Base-by-base conservation (phyloP, 2,113 vertebrate species). In the Nymphicus hollandicus region DNA sequence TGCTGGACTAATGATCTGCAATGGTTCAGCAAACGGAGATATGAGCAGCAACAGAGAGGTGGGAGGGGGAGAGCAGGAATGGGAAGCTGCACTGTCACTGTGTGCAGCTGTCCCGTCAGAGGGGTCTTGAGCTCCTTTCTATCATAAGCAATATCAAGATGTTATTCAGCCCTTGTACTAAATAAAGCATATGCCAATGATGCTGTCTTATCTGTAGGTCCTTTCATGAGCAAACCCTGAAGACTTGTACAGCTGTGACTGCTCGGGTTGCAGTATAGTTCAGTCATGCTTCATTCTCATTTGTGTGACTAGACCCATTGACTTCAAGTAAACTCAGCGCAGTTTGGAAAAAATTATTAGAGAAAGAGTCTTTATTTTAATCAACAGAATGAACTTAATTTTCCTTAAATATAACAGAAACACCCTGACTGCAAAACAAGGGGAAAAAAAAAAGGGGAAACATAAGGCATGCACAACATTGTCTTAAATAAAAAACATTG, bases 31-130 rank as follows among this genome's bases (percentile, higher is more conserved):
- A 69, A 66, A 53, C 19, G 16, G 4, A 13, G 17, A 14, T 18
- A 61, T 1, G 2, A 70, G 33, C 29, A 61, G 31, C 41, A 70
- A 18, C 43, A 35, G 46, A 44, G 2, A 41, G 5, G 39, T 5
- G 17, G 17, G 4, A 0, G 4, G 12, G 9, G 0, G 7, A 37
- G 9, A 6, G 29, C 12, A 58, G 41, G n/a, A 78, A 24, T 7
- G n/a, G 60, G 61, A 81, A 81, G 31, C 5, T 78, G 17, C 10
- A 2, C 18, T 19, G 19, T 28, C 44, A 6, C 29, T 49, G 18
- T 1, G 0, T 35, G 17, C n/a, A 66, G 27, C 37, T 68, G 28
- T 24, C 43, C 22, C 35, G 7, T 13, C 19, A 28, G 43, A 66
- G n/a, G 10, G 44, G 23, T 74, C n/a, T 49, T 35, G 27, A 55